Conservation (phyloP, 2,113 vertebrate genomes). For the Crocuta crocuta region DNA sequence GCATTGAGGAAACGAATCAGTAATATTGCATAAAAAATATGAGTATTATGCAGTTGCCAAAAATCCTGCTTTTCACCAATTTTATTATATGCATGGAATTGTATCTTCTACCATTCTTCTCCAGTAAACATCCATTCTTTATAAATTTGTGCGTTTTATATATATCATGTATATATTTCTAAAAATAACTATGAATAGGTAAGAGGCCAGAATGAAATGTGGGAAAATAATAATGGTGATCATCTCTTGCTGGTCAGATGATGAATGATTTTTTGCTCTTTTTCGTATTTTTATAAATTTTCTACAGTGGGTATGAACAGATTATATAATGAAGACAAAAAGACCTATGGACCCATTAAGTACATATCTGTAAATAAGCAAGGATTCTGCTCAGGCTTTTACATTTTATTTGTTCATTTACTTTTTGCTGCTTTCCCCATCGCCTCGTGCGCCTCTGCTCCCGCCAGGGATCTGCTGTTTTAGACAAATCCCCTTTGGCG, state of each 20-base stretch:
- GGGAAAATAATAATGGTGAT: neutral
- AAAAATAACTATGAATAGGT: neutral
- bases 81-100: neutral
- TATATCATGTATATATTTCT: neutral
- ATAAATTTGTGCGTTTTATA: neutral
- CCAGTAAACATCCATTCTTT: neutral
- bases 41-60: neutral
- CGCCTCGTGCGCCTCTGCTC: rapidly evolving
- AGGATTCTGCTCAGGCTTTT: neutral
- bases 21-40: too few species aligned
- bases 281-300: neutral
- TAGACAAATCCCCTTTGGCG: neutral
- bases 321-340: neutral
- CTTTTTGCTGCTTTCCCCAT: neutral
- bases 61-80: neutral
- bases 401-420: neutral
- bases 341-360: neutral
- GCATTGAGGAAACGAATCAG: neutral
- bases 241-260: neutral
- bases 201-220: neutral
- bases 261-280: neutral
- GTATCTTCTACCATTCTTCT: neutral
- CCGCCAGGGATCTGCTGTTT: neutral
- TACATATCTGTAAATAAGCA: neutral
- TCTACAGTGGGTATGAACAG: neutral